Evolutionary conservation across 2,888 invertebrate genomes (phyloP).

Genomic region (Pilophorus perplexus): DNA sequence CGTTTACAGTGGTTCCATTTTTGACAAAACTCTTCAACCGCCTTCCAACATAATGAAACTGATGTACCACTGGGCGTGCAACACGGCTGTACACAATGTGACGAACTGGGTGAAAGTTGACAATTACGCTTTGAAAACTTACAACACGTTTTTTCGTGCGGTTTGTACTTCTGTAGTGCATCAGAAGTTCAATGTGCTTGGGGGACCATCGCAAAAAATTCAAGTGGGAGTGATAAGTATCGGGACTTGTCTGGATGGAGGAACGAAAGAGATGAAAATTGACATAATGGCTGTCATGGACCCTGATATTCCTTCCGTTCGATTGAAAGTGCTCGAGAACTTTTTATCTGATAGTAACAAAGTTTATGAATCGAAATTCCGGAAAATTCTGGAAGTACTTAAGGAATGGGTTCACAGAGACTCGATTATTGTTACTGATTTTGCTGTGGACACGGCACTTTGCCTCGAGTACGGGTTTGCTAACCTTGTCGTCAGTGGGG

Average conservation of each 20-base stretch:
- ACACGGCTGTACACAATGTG: conserved; percentile 84
- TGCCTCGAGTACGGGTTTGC: conserved; percentile 70
- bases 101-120: conserved; percentile 84
- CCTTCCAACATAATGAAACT: conserved; percentile 79
- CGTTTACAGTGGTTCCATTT: conserved; percentile 78
- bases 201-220: conserved; percentile 66
- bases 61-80: conserved; percentile 88
- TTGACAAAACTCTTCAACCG: conserved; percentile 80
- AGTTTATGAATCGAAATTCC: conserved; percentile 58
- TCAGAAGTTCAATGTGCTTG: conserved; percentile 70
- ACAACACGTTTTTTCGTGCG: conserved; percentile 70
- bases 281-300: conserved; percentile 83
- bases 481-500: conserved; percentile 65
- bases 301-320: conserved; percentile 66
- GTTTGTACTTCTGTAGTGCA: conserved; percentile 78
- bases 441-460: conserved; percentile 78
- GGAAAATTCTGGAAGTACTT: conserved; percentile 77
- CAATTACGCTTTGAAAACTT: conserved; percentile 64
- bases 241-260: conserved; percentile 76
- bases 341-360: neutral
- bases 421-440: conserved; percentile 75
- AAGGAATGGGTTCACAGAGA: conserved; percentile 74
- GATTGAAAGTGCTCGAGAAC: conserved; percentile 77
- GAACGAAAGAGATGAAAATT: conserved; percentile 73
- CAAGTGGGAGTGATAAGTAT: conserved; percentile 78